phyloP scores from a whole-genome alignment of 2,888 invertebrate species.

The Tipula unca region DNA sequence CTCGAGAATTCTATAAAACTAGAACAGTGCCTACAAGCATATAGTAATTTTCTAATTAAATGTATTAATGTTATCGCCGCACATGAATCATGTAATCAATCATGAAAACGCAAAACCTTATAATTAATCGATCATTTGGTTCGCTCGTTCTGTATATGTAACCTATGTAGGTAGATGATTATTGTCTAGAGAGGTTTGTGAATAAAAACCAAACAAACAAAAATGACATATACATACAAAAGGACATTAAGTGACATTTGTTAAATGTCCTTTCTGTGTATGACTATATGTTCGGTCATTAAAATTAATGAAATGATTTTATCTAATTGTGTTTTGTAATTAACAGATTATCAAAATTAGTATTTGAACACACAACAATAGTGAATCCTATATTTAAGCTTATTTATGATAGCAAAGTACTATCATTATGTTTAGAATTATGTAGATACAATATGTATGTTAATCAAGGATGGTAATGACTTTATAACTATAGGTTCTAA shows the following conservation, averaged over 20 bases:
- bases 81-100: neutral
- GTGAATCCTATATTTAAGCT: neutral
- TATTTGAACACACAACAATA: neutral
- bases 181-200: neutral
- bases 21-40: neutral
- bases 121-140: conserved; percentile 14
- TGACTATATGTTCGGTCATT: neutral
- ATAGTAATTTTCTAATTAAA: neutral
- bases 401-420: neutral
- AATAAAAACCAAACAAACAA: neutral
- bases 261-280: neutral
- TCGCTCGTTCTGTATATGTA: neutral
- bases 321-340: conserved; percentile 8
- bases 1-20: neutral
- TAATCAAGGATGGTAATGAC: too few species aligned
- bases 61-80: neutral
- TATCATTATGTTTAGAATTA: neutral
- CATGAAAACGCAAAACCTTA: neutral
- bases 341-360: neutral
- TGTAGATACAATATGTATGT: too few species aligned
- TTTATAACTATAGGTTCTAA: too few species aligned
- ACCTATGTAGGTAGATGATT: neutral
- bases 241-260: neutral
- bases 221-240: neutral
- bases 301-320: conserved; percentile 8